Evolutionary conservation across 1,140 invertebrate species (phyloP).

Genomic region (Alviniconcha marisindica): DNA sequence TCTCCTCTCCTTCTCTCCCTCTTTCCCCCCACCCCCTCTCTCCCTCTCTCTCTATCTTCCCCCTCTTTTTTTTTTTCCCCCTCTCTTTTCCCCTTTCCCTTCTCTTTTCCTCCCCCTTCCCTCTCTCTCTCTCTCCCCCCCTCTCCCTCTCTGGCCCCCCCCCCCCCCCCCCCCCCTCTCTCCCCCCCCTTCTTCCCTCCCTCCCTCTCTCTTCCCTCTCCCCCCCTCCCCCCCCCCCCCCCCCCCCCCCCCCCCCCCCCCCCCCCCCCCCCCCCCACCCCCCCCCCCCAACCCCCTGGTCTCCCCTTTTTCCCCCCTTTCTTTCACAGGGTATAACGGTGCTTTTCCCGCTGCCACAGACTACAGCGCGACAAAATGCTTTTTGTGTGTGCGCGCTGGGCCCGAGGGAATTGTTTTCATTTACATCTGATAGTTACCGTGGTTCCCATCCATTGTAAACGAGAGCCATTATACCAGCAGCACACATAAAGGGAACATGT

Average conservation of each 20-base stretch:
- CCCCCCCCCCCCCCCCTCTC: not conserved
- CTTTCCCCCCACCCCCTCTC: not conserved
- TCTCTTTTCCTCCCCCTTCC: not conserved
- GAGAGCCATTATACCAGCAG: too few species aligned
- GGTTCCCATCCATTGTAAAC: too few species aligned
- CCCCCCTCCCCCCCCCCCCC: not conserved
- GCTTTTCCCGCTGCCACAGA: too few species aligned
- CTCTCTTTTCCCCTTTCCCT: not conserved
- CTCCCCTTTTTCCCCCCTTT: not conserved
- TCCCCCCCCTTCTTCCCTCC: not conserved
- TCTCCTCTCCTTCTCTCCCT: too few species aligned
- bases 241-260: not conserved
- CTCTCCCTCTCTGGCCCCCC: not conserved
- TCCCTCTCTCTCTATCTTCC: not conserved
- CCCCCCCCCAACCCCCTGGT: not conserved
- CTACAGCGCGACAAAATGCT: too few species aligned
- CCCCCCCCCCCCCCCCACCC: not conserved
- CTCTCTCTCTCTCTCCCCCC: not conserved
- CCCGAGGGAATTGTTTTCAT: too few species aligned
- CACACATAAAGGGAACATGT: too few species aligned
- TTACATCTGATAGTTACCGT: too few species aligned
- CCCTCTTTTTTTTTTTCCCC: not conserved
- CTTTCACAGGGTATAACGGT: not conserved
- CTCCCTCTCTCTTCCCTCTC: not conserved
- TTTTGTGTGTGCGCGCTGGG: too few species aligned